Percentiles rank a stretch among this genome's conserved stretches.
These are phyloP conservation scores for Eriocheir sinensis DNA, from an alignment of 1,140 invertebrate genomes.

Conservation along the genomic window DNA sequence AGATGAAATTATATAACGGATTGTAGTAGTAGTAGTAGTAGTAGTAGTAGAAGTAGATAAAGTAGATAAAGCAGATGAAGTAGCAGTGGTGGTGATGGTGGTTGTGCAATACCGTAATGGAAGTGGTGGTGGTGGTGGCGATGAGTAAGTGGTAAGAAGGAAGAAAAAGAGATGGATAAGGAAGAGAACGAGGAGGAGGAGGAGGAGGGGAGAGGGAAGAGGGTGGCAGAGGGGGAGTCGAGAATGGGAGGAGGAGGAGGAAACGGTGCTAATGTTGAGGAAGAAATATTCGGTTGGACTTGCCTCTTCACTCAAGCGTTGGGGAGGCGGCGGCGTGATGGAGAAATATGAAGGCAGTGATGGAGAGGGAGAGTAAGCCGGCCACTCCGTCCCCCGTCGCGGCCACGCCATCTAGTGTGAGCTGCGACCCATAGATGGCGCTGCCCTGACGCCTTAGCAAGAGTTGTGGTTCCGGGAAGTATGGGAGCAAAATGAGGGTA, in stretches of 20 bases:
- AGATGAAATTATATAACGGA: too few species aligned
- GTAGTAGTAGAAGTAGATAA: too few species aligned
- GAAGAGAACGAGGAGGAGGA: not conserved
- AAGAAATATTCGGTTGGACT: not conserved
- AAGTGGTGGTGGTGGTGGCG: too few species aligned
- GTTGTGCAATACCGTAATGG: too few species aligned
- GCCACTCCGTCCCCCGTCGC: not conserved
- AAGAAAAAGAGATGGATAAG: not conserved
- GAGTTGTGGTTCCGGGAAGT: not conserved
- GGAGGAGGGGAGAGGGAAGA: not conserved
- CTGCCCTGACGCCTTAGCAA: not conserved
- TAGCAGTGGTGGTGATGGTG: too few species aligned
- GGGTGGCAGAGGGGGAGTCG: too few species aligned
- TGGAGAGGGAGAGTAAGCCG: not conserved
- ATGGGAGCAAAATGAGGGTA: not conserved
- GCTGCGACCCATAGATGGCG: not conserved
- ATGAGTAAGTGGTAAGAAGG: not conserved
- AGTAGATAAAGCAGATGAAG: too few species aligned
- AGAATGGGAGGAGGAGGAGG: not conserved
- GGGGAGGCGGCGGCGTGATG: not conserved
- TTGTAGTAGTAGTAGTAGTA: too few species aligned
- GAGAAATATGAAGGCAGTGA: constrained; percentile 14
- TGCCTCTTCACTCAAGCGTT: constrained; percentile 1
- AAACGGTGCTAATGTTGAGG: not conserved
- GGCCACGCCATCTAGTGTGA: not conserved